A percentile compares a stretch with the other conserved stretches of the same genome.
Conservation (phyloP, 2,797 vertebrate genomes). For the Ambastaia sidthimunki region DNA sequence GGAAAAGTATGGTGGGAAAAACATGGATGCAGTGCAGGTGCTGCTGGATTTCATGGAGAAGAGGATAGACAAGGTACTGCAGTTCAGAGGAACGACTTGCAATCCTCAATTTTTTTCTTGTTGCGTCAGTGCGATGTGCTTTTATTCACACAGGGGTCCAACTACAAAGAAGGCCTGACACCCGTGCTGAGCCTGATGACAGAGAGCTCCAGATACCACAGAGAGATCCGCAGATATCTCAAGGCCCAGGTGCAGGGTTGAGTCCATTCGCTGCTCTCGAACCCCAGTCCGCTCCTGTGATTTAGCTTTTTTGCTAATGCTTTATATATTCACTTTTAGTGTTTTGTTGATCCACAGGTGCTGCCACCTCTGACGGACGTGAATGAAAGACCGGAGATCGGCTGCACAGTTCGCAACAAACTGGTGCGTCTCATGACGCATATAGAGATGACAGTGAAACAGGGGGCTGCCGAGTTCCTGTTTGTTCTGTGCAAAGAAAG, state of each 20-base stretch:
- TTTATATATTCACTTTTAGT: not conserved
- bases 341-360: slow-evolving; percentile 76
- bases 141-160: slow-evolving; percentile 83
- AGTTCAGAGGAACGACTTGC: not conserved
- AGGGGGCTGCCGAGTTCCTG: slow-evolving; percentile 95
- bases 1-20: slow-evolving; percentile 86
- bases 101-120: not conserved
- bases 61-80: slow-evolving; percentile 94
- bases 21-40: slow-evolving; percentile 88
- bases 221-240: slow-evolving; percentile 94
- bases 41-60: slow-evolving; percentile 96
- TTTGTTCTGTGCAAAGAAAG: slow-evolving; percentile 98
- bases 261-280: not conserved
- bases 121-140: slow-evolving; percentile 26
- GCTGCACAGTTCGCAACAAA: slow-evolving; percentile 92
- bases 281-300: not conserved
- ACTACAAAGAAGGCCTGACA: slow-evolving; percentile 95
- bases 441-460: slow-evolving; percentile 96
- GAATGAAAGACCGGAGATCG: slow-evolving; percentile 92
- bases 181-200: slow-evolving; percentile 96
- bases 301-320: not conserved
- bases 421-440: slow-evolving; percentile 98
- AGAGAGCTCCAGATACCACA: slow-evolving; percentile 89
- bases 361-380: slow-evolving; percentile 94
- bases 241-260: slow-evolving; percentile 88